phyloP scores from a whole-genome alignment of 2,797 vertebrate species.

The Cottoperca gobio region DNA sequence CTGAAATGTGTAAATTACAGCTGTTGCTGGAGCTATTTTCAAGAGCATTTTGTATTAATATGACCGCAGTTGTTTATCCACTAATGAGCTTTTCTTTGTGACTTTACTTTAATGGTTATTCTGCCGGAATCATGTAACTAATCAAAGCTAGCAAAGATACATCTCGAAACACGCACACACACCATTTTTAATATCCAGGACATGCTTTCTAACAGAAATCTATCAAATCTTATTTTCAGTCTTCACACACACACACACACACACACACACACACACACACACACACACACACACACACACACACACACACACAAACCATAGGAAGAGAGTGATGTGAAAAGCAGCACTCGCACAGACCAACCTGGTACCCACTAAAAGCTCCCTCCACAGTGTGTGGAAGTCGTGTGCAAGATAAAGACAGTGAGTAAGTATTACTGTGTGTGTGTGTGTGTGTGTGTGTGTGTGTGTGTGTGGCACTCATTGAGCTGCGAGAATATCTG shows the following conservation, averaged over 20 bases:
- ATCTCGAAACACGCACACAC: background rate
- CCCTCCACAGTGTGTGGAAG: slow-evolving; percentile 5
- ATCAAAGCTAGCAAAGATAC: background rate
- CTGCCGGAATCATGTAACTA: background rate
- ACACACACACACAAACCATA: slow-evolving; percentile 24
- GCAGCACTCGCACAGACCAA: slow-evolving; percentile 53
- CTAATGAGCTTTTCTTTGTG: background rate
- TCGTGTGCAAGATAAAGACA: slow-evolving; percentile 9
- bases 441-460: slow-evolving; percentile 14
- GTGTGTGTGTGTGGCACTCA: slow-evolving; percentile 49
- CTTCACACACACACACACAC: slow-evolving; percentile 11
- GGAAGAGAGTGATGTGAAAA: slow-evolving; percentile 52
- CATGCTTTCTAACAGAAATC: no score
- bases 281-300: background rate
- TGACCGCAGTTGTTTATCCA: slow-evolving; percentile 7
- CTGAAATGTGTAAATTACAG: background rate
- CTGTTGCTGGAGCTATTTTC: background rate
- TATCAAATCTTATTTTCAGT: no score
- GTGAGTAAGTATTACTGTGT: slow-evolving; percentile 29
- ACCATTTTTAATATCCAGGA: no score
- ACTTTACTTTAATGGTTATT: slow-evolving; percentile 7
- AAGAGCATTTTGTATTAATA: background rate
- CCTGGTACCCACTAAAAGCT: slow-evolving; percentile 65
- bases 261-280: background rate
- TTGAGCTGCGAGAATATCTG: slow-evolving; percentile 74